phyloP scores from a whole-genome alignment of 1,140 invertebrate genomes.

The Zaprionus vittiger region DNA sequence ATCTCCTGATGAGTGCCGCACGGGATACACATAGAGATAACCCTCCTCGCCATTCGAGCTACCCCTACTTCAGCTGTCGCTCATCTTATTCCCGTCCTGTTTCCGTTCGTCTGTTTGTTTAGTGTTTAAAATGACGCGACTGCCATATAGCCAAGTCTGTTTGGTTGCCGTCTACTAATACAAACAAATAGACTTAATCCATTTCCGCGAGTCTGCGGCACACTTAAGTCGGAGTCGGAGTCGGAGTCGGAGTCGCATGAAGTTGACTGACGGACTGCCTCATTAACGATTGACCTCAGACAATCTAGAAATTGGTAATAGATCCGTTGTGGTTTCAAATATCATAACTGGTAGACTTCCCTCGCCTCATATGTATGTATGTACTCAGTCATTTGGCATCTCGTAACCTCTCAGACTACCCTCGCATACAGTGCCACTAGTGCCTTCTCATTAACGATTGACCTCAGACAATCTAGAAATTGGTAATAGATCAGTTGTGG shows the following conservation, averaged over 20 bases:
- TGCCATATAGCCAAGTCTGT: conserved; percentile 2
- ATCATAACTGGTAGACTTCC: too few species aligned
- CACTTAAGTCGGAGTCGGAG: background rate
- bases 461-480: background rate
- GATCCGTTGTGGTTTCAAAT: background rate
- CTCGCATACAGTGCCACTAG: too few species aligned
- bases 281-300: background rate
- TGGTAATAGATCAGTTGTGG: background rate
- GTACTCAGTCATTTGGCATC: background rate
- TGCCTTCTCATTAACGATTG: background rate
- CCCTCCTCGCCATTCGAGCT: background rate
- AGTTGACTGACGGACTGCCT: conserved; percentile 7
- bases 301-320: background rate
- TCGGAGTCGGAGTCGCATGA: background rate
- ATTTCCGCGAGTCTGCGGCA: conserved; percentile 5
- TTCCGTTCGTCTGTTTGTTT: conserved; percentile 8
- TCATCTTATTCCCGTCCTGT: too few species aligned
- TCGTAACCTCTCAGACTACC: background rate
- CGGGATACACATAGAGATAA: background rate
- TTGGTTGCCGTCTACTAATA: background rate
- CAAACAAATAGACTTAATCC: conserved; percentile 10
- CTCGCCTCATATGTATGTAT: too few species aligned
- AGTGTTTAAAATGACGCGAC: conserved; percentile 32
- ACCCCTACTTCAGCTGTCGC: background rate
- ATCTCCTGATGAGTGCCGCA: background rate